phyloP scores from a whole-genome alignment of 2,797 vertebrate species.

The Dermochelys coriacea region DNA sequence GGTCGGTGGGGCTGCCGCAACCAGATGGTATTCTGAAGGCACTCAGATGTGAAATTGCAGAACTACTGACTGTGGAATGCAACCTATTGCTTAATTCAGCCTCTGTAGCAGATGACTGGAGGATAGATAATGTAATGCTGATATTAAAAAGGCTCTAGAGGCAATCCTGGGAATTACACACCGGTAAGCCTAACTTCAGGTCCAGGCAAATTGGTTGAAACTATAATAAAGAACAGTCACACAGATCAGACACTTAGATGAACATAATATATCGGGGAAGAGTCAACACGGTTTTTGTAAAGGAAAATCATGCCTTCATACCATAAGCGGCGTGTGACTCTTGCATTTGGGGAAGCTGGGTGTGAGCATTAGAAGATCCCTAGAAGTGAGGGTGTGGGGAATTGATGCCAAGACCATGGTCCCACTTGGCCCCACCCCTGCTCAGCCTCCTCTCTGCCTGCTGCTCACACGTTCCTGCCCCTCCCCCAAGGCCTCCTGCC shows the following conservation, averaged over 20 bases:
- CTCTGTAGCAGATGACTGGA: not conserved
- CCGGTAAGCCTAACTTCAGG: not conserved
- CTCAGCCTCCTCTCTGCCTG: too few species aligned
- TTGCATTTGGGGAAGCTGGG: too few species aligned
- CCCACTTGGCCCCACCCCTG: too few species aligned
- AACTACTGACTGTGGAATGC: not conserved
- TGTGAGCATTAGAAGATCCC: too few species aligned
- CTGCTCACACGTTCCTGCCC: too few species aligned
- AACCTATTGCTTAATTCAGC: not conserved
- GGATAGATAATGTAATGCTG: not conserved
- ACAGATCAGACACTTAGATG: not conserved
- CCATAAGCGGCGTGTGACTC: too few species aligned
- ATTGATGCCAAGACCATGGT: too few species aligned
- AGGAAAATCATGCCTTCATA: not conserved
- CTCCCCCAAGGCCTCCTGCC: too few species aligned
- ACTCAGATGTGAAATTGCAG: not conserved
- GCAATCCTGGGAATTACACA: not conserved
- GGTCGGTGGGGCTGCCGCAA: too few species aligned
- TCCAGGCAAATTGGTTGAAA: not conserved
- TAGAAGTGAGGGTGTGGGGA: too few species aligned
- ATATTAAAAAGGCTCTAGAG: not conserved
- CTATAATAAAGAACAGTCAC: not conserved
- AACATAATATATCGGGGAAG: not conserved
- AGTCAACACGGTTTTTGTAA: not conserved
- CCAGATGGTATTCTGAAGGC: not conserved